Conservation (phyloP, 2,113 vertebrate species). For the Malurus alboscapulatus region DNA sequence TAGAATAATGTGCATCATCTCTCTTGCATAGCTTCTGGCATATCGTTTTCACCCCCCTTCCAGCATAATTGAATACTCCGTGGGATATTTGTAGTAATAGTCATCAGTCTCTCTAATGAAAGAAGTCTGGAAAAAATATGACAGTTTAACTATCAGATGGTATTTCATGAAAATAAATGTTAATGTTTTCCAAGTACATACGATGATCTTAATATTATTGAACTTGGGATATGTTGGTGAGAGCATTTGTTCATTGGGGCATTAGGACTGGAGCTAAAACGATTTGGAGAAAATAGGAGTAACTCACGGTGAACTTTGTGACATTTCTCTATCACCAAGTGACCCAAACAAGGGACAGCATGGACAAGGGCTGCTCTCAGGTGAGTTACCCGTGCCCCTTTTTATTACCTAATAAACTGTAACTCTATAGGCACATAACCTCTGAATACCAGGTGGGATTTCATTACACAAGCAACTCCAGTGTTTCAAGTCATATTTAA, state of each 20-base stretch:
- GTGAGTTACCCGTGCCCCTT: background rate
- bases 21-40: constrained; percentile 17
- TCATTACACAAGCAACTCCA: background rate
- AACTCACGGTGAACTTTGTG: background rate
- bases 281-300: background rate
- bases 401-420: background rate
- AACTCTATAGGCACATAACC: background rate
- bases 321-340: background rate
- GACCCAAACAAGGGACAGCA: background rate
- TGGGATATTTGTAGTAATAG: constrained; percentile 29
- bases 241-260: background rate
- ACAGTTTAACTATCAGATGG: constrained; percentile 3
- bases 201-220: background rate
- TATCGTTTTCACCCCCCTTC: background rate
- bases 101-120: constrained; percentile 31
- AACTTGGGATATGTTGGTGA: background rate
- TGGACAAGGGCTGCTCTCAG: background rate
- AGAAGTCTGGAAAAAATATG: constrained; percentile 30
- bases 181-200: background rate
- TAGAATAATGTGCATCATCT: constrained; percentile 5
- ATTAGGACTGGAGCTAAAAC: background rate
- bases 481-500: background rate
- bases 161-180: background rate
- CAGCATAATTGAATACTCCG: constrained; percentile 6
- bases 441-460: background rate